These are phyloP conservation scores for Lindbergichthys nudifrons DNA, from an alignment of 2,797 vertebrate genomes.

Conservation along the genomic window DNA sequence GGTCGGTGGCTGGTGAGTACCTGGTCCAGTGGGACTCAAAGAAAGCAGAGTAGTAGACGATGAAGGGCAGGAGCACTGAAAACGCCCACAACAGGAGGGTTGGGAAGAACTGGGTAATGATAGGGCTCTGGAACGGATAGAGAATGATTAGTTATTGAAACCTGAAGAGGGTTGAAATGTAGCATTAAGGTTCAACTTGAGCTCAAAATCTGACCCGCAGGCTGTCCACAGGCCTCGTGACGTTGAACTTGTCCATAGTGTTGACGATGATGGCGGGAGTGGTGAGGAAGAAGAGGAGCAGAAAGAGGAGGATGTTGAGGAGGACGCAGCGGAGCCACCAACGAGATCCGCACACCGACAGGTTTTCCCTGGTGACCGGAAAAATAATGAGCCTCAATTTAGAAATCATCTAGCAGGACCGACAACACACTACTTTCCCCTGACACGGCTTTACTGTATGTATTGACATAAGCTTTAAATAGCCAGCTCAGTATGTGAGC, in stretches of 20 bases:
- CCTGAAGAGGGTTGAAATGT: constrained; percentile 2
- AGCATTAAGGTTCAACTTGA: not conserved
- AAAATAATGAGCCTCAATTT: constrained; percentile 46
- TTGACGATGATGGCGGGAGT: constrained; percentile 97
- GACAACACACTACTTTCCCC: constrained; percentile 33
- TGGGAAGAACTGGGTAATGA: constrained; percentile 96
- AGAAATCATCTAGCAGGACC: constrained; percentile 28
- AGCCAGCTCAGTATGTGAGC: constrained; percentile 18
- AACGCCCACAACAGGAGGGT: constrained; percentile 96
- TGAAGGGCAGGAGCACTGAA: constrained; percentile 93
- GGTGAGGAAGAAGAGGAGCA: constrained; percentile 98
- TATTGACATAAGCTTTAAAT: constrained; percentile 49
- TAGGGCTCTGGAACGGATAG: constrained; percentile 86
- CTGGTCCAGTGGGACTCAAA: constrained; percentile 98
- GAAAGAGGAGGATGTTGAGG: constrained; percentile 94
- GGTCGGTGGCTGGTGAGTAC: constrained; percentile 76
- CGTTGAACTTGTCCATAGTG: constrained; percentile 98
- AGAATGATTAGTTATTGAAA: constrained; percentile 19
- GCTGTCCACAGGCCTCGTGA: constrained; percentile 93
- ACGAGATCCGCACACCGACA: constrained; percentile 89
- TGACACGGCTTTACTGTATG: constrained; percentile 15
- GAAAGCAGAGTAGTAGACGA: constrained; percentile 96
- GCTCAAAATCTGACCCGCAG: constrained; percentile 86
- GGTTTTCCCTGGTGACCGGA: constrained; percentile 90
- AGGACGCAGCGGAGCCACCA: constrained; percentile 95